These are phyloP conservation scores for Bombus impatiens DNA, from an alignment of 1,140 invertebrate species.

Conservation along the genomic window DNA sequence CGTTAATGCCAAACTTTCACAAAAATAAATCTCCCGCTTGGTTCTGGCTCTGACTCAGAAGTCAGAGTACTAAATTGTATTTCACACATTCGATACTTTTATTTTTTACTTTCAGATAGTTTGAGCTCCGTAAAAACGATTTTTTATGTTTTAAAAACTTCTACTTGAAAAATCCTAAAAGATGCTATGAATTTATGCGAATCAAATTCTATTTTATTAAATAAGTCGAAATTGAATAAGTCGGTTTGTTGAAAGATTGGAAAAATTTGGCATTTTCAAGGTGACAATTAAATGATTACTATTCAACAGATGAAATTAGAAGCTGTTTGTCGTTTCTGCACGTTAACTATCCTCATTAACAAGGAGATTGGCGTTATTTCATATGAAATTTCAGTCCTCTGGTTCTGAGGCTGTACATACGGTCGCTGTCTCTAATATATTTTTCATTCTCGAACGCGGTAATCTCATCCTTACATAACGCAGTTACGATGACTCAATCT, in stretches of 20 bases:
- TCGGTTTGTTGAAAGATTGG: not conserved
- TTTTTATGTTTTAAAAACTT: not conserved
- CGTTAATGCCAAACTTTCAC: constrained; percentile 33
- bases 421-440: constrained; percentile 41
- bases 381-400: constrained; percentile 47
- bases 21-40: constrained; percentile 7
- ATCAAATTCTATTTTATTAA: not conserved
- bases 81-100: not conserved
- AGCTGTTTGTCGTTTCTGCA: not conserved
- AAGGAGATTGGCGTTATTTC: constrained; percentile 21
- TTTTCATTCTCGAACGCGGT: constrained; percentile 19
- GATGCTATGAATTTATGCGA: not conserved
- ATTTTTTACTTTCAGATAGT: not conserved
- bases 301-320: not conserved
- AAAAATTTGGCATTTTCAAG: not conserved
- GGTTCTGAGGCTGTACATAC: not conserved
- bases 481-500: constrained; percentile 43
- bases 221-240: not conserved
- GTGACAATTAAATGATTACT: not conserved
- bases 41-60: not conserved
- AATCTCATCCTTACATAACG: constrained; percentile 50
- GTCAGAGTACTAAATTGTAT: not conserved
- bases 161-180: not conserved
- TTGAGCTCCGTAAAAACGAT: not conserved
- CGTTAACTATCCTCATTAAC: constrained; percentile 33